These are phyloP conservation scores for Drosophila fungiperda DNA, from an alignment of 2,888 invertebrate species.

Conservation along the genomic window DNA sequence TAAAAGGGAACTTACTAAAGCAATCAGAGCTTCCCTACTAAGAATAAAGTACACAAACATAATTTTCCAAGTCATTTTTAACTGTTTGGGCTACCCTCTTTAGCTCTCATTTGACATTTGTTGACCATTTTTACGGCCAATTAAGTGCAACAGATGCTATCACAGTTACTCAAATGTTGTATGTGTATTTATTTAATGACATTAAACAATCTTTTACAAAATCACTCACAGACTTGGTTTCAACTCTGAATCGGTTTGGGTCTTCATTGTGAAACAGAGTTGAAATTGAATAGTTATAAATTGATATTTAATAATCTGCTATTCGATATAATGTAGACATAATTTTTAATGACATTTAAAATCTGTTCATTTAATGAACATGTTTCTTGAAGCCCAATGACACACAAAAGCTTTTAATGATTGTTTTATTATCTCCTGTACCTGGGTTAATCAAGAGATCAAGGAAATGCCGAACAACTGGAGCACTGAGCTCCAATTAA, in stretches of 20 bases:
- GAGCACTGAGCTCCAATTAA: conserved; percentile 48
- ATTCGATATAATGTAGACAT: not conserved
- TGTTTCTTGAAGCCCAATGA: conserved; percentile 19
- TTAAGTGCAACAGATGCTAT: conserved; percentile 67
- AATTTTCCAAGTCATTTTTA: not conserved
- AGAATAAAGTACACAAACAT: not conserved
- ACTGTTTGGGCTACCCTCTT: conserved; percentile 5
- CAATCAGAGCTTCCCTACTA: not conserved
- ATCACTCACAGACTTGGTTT: conserved; percentile 21
- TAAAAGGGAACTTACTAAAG: not conserved
- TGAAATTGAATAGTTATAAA: conserved; percentile 13
- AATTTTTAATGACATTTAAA: conserved; percentile 41
- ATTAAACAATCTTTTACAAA: conserved; percentile 36
- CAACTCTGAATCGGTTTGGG: conserved; percentile 14
- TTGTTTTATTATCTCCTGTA: conserved; percentile 68
- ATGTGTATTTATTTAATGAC: conserved; percentile 33
- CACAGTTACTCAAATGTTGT: conserved; percentile 12
- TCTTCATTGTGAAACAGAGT: not conserved
- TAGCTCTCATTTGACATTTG: conserved; percentile 46
- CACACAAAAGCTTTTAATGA: conserved; percentile 53
- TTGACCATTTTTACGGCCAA: conserved; percentile 73
- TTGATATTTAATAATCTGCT: conserved; percentile 13
- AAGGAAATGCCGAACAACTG: not conserved
- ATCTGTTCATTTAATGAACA: conserved; percentile 58
- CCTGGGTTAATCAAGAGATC: conserved; percentile 12